A percentile compares a stretch with the other conserved stretches of the same genome.
These are phyloP conservation scores for Neopipo cinnamomea DNA, from an alignment of 2,113 vertebrate species.

Conservation along the genomic window DNA sequence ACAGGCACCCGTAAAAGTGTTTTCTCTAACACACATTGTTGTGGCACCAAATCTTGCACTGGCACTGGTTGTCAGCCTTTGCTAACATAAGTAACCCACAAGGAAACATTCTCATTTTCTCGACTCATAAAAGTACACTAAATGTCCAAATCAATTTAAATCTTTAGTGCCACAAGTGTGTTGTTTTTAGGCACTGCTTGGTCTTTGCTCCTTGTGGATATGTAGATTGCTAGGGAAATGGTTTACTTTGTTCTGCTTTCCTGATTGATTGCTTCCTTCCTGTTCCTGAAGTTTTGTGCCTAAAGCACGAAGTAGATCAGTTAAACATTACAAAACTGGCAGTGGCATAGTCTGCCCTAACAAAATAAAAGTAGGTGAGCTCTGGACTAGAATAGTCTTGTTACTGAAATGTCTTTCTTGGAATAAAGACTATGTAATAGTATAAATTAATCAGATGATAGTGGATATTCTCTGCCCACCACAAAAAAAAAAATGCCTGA, in stretches of 20 bases:
- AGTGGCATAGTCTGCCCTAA: neutral
- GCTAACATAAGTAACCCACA: neutral
- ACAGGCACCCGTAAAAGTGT: neutral
- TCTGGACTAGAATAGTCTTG: neutral
- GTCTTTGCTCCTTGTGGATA: neutral
- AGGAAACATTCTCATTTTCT: neutral
- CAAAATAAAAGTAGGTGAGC: neutral
- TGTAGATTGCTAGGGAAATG: neutral
- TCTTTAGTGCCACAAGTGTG: neutral
- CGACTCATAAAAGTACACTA: neutral
- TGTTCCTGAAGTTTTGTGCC: neutral
- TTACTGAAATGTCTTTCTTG: neutral
- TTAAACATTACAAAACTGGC: neutral
- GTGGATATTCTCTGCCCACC: neutral
- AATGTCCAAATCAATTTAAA: neutral
- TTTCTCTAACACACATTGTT: neutral
- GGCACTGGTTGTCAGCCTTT: neutral
- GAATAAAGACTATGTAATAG: neutral
- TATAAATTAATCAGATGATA: neutral
- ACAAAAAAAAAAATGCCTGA: neutral
- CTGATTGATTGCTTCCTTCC: neutral
- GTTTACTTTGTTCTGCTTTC: neutral
- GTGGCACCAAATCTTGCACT: neutral
- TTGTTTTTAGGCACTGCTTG: neutral
- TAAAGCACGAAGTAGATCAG: neutral